Conservation (phyloP, 1,140 invertebrate genomes). For the Tetragonula clypearis region DNA sequence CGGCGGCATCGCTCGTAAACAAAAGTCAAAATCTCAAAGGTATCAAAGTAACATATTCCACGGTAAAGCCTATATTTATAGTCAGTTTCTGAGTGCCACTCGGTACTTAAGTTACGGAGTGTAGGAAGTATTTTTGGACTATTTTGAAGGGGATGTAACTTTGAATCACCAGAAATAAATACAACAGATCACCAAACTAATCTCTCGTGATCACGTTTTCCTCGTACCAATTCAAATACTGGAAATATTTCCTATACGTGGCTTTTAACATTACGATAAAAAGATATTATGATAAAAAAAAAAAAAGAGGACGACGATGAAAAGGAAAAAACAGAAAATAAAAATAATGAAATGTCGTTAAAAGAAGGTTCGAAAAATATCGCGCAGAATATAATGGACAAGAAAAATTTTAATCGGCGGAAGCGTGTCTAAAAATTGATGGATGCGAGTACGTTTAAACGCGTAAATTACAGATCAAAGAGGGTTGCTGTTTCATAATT, state of each 20-base stretch:
- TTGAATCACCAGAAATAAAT: slow-evolving; percentile 24
- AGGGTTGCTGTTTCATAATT: slow-evolving; percentile 15
- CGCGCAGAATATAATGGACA: no score
- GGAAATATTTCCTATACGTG: neutral
- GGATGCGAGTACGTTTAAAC: slow-evolving; percentile 5
- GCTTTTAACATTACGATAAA: neutral
- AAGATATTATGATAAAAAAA: no score
- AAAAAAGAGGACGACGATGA: neutral
- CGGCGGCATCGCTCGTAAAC: slow-evolving; percentile 40
- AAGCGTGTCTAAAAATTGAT: slow-evolving; percentile 5
- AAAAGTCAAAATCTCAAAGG: slow-evolving; percentile 50
- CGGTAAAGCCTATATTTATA: slow-evolving; percentile 48
- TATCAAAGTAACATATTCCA: slow-evolving; percentile 48
- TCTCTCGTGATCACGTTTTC: neutral
- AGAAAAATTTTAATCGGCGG: slow-evolving; percentile 3
- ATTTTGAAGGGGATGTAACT: slow-evolving; percentile 51
- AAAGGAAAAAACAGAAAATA: neutral
- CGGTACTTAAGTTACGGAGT: slow-evolving; percentile 46
- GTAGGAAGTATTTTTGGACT: slow-evolving; percentile 47
- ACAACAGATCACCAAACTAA: slow-evolving; percentile 5
- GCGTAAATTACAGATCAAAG: slow-evolving; percentile 32
- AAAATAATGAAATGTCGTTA: neutral
- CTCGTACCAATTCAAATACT: neutral
- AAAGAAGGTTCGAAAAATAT: neutral
- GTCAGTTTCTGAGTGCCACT: slow-evolving; percentile 47